Evolutionary conservation across 2,888 invertebrate species (phyloP).

Genomic region (Brenthis ino): DNA sequence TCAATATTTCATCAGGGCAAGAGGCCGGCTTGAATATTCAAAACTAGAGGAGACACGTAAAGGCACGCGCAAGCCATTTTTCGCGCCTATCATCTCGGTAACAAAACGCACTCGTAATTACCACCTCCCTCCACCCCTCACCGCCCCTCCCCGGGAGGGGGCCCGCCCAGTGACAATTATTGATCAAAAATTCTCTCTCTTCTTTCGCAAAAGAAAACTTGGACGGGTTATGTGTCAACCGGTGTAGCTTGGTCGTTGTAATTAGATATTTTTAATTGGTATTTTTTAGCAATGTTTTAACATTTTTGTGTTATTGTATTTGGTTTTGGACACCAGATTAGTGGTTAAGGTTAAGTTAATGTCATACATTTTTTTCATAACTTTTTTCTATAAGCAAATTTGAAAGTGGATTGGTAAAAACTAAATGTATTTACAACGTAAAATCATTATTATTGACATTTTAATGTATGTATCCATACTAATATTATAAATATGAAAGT

Average conservation of each 20-base stretch:
- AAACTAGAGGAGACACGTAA: slow-evolving; percentile 81
- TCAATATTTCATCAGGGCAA: slow-evolving; percentile 81
- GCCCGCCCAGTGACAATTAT: slow-evolving; percentile 86
- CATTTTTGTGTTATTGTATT: background rate
- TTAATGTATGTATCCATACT: too few species aligned
- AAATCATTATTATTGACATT: too few species aligned
- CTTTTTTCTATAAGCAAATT: too few species aligned
- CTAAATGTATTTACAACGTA: too few species aligned
- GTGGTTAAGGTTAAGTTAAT: too few species aligned
- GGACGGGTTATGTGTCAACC: slow-evolving; percentile 82
- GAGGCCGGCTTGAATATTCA: slow-evolving; percentile 80
- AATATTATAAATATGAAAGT: too few species aligned
- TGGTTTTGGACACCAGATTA: too few species aligned
- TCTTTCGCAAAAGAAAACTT: slow-evolving; percentile 83
- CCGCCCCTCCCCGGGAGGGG: slow-evolving; percentile 52
- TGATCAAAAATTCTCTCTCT: slow-evolving; percentile 87
- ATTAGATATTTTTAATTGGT: slow-evolving; percentile 66
- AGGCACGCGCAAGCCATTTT: slow-evolving; percentile 82
- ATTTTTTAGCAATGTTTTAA: slow-evolving; percentile 22
- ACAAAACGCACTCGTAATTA: slow-evolving; percentile 83
- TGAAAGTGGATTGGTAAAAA: too few species aligned
- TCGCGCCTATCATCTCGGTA: slow-evolving; percentile 83
- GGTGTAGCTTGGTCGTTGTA: slow-evolving; percentile 74
- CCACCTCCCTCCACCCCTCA: slow-evolving; percentile 61
- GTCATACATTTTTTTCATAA: too few species aligned